phyloP scores from a whole-genome alignment of 2,888 invertebrate genomes.

The Apoda limacodes region DNA sequence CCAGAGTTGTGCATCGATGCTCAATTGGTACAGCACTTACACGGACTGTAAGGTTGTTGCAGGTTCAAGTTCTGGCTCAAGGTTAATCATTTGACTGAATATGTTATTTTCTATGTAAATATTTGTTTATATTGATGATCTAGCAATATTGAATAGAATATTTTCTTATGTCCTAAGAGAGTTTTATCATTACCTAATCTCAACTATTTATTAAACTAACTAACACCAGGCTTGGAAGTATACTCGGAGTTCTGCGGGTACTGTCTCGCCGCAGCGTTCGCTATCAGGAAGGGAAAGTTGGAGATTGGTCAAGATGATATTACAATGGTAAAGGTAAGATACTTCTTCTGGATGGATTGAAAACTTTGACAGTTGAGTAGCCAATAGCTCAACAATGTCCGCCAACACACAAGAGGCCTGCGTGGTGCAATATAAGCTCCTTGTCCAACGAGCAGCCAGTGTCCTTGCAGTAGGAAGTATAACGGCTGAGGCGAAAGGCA shows the following conservation, averaged over 20 bases:
- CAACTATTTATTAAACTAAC: neutral
- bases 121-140: neutral
- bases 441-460: no score
- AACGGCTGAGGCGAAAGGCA: no score
- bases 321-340: constrained; percentile 67
- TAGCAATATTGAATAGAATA: neutral
- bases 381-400: no score
- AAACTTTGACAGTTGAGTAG: no score
- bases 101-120: neutral
- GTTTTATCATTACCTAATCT: neutral
- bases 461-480: no score
- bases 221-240: constrained; percentile 72
- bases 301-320: constrained; percentile 76
- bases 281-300: constrained; percentile 74
- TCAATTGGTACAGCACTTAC: no score
- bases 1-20: no score
- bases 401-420: no score
- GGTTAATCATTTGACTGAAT: neutral
- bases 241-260: constrained; percentile 79
- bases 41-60: no score
- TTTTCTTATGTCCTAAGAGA: neutral
- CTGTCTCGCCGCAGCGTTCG: constrained; percentile 72
- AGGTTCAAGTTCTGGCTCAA: constrained; percentile 1
- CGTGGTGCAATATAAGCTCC: no score
- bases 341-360: no score